Evolutionary conservation across 2,797 vertebrate genomes (phyloP).

Genomic region (Oreochromis mossambicus): DNA sequence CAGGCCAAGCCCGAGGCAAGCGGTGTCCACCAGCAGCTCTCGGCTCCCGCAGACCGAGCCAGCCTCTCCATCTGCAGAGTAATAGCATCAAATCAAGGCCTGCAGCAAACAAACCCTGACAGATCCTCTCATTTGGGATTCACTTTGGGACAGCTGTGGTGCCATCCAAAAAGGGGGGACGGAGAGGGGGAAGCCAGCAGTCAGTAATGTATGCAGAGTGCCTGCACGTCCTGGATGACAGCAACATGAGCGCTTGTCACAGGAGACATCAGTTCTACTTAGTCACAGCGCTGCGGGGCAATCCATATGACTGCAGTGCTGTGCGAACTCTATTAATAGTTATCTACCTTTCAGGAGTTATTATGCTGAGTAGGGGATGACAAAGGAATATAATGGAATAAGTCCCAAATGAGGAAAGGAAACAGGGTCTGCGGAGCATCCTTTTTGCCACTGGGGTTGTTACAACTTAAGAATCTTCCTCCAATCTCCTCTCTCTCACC

Average conservation of each 20-base stretch:
- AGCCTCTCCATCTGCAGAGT: conserved; percentile 61
- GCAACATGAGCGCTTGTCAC: conserved; percentile 74
- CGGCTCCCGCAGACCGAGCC: conserved; percentile 37
- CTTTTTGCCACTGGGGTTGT: conserved; percentile 41
- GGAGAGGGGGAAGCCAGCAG: conserved; percentile 52
- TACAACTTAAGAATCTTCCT: conserved; percentile 30
- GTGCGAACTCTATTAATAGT: conserved; percentile 79
- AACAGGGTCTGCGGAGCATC: conserved; percentile 44
- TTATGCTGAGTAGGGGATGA: conserved; percentile 72
- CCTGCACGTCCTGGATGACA: conserved; percentile 72
- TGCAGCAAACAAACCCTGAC: conserved; percentile 72
- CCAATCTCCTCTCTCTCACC: conserved; percentile 22
- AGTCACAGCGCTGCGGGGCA: conserved; percentile 72
- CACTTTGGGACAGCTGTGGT: conserved; percentile 75
- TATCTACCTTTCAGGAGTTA: conserved; percentile 78
- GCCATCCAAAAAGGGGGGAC: conserved; percentile 55
- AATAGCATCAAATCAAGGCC: conserved; percentile 71
- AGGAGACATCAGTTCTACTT: conserved; percentile 78
- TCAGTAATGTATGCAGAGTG: conserved; percentile 74
- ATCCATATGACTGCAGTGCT: conserved; percentile 74
- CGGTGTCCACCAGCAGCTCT: conserved; percentile 58
- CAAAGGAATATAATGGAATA: conserved; percentile 65
- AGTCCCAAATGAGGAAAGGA: conserved; percentile 56
- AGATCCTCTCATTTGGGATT: conserved; percentile 74
- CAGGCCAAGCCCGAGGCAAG: conserved; percentile 56